Percentiles rank a stretch among this genome's conserved stretches.
Evolutionary conservation across 2,113 vertebrate species (phyloP).

Genomic region (Festucalex cinctus): DNA sequence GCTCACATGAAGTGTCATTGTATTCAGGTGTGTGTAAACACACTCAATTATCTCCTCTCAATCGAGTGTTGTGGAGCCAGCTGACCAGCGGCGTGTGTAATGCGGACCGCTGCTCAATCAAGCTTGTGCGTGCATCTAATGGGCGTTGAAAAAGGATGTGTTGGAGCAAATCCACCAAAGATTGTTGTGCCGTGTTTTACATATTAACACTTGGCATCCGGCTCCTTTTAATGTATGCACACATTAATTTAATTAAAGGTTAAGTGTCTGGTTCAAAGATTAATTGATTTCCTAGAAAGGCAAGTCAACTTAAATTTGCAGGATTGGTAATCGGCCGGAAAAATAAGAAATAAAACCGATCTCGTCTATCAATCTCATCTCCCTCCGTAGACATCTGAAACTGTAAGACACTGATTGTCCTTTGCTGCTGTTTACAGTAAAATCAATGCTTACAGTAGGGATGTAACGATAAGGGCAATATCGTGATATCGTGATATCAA

Average conservation of each 20-base stretch:
- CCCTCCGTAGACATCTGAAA: too few species aligned
- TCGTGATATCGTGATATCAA: too few species aligned
- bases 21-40: constrained; percentile 30
- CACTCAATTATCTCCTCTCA: constrained; percentile 51
- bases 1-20: constrained; percentile 48
- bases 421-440: too few species aligned
- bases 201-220: constrained; percentile 2
- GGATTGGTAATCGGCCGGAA: too few species aligned
- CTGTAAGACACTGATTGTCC: too few species aligned
- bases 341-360: too few species aligned
- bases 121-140: constrained; percentile 37
- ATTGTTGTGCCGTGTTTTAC: constrained; percentile 1
- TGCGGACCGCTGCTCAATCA: constrained; percentile 40
- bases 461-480: too few species aligned
- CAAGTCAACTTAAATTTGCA: too few species aligned
- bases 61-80: constrained; percentile 23
- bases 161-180: constrained; percentile 8
- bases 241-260: background rate
- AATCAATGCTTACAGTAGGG: too few species aligned
- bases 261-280: constrained; percentile 22
- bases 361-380: too few species aligned
- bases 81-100: constrained; percentile 46
- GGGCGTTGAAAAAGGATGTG: constrained; percentile 25
- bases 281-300: constrained; percentile 6
- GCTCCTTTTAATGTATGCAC: constrained; percentile 16